These are phyloP conservation scores for Myanophis thanlyinensis DNA, from an alignment of 2,113 vertebrate species.

Conservation along the genomic window DNA sequence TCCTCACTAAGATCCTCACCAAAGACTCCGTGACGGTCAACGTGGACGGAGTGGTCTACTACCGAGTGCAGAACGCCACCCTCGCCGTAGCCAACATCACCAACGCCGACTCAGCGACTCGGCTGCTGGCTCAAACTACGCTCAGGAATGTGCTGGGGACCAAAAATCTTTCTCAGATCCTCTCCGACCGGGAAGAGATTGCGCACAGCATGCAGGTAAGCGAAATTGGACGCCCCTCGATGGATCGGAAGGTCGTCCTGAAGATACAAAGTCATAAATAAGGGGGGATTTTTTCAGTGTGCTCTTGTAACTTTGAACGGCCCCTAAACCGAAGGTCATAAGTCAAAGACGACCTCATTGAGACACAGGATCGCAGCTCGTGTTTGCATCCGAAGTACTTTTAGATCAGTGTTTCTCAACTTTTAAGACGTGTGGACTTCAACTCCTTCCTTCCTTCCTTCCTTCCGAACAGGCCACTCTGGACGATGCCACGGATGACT, in stretches of 20 bases:
- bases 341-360: too few species aligned
- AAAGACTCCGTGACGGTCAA: constrained; percentile 94
- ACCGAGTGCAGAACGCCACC: constrained; percentile 90
- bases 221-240: accelerated
- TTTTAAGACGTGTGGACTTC: too few species aligned
- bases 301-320: accelerated
- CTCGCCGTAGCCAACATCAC: constrained; percentile 93
- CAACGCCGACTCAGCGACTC: constrained; percentile 88
- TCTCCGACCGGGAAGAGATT: constrained; percentile 94
- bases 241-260: not conserved
- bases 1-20: constrained; percentile 81
- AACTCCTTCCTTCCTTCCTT: not conserved
- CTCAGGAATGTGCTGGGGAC: constrained; percentile 93
- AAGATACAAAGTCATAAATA: too few species aligned
- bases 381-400: too few species aligned
- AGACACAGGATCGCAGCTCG: too few species aligned
- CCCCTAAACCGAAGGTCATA: too few species aligned
- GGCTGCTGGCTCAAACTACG: constrained; percentile 91
- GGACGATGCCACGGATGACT: constrained; percentile 89
- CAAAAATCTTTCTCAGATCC: constrained; percentile 93
- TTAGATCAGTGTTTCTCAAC: too few species aligned
- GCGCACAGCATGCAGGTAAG: constrained; percentile 94
- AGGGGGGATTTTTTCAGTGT: too few species aligned
- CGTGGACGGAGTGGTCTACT: constrained; percentile 95
- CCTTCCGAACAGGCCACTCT: constrained; percentile 71